Conservation (phyloP, 2,888 invertebrate genomes). For the Drosophila lutescens region DNA sequence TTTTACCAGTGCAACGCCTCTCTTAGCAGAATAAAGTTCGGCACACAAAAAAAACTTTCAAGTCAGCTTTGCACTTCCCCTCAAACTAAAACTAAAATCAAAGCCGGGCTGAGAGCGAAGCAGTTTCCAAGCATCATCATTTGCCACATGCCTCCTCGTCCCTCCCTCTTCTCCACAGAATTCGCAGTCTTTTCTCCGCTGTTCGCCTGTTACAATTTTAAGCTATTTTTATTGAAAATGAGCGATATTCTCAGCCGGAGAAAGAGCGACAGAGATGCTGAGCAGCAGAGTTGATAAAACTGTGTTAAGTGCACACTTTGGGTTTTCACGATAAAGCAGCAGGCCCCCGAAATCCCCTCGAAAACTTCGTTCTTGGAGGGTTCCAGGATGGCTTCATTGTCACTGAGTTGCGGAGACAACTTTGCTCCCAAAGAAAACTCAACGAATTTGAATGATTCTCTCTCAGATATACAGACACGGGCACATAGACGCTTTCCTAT, state of each 20-base stretch:
- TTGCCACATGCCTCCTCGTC: slow-evolving; percentile 34
- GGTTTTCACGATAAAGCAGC: slow-evolving; percentile 35
- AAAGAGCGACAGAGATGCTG: slow-evolving; percentile 20
- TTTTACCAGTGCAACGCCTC: slow-evolving; percentile 10
- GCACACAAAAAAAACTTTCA: slow-evolving; percentile 32
- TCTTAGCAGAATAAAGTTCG: slow-evolving; percentile 28
- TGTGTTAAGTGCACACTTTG: slow-evolving; percentile 70
- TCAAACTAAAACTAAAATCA: slow-evolving; percentile 31
- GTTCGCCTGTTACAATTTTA: slow-evolving; percentile 77
- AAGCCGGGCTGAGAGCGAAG: slow-evolving; percentile 25
- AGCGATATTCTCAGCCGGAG: slow-evolving; percentile 66
- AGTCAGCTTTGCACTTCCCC: slow-evolving; percentile 39
- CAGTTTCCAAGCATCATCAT: slow-evolving; percentile 32
- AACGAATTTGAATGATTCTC: slow-evolving; percentile 39
- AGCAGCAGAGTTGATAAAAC: slow-evolving; percentile 44
- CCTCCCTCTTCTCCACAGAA: slow-evolving; percentile 8
- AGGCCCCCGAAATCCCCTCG: slow-evolving; percentile 17
- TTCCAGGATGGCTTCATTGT: slow-evolving; percentile 68
- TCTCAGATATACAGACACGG: slow-evolving; percentile 8
- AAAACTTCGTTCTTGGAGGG: slow-evolving; percentile 41
- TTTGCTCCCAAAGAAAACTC: slow-evolving; percentile 38
- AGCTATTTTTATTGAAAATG: slow-evolving; percentile 81
- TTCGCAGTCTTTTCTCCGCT: slow-evolving; percentile 41
- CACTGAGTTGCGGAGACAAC: slow-evolving; percentile 36
- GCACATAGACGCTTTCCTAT: background rate